Percentiles rank a stretch among this genome's conserved stretches.
Evolutionary conservation across 2,888 invertebrate species (phyloP).

Genomic region (Cyaniris semiargus): DNA sequence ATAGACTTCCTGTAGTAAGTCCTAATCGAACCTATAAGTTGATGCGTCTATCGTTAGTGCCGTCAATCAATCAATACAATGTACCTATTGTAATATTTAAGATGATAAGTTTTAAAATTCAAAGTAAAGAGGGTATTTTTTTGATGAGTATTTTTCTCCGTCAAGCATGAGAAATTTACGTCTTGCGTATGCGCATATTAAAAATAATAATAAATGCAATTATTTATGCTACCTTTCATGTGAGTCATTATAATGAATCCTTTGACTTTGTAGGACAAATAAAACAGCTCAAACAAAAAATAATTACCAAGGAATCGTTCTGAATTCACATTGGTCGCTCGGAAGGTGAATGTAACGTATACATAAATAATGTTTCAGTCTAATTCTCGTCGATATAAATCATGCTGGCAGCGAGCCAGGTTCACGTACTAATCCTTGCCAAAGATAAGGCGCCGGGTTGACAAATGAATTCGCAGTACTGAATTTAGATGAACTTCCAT

Average conservation of each 20-base stretch:
- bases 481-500: background rate
- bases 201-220: background rate
- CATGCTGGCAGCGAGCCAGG: slow-evolving; percentile 25
- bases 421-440: slow-evolving; percentile 12
- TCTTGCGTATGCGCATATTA: background rate
- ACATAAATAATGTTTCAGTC: slow-evolving; percentile 26
- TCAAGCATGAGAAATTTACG: background rate
- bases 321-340: slow-evolving; percentile 15
- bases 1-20: background rate
- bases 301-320: background rate
- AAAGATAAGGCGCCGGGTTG: slow-evolving; percentile 19
- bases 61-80: background rate
- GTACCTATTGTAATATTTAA: background rate
- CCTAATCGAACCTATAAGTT: background rate
- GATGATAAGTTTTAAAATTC: background rate
- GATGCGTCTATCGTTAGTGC: background rate
- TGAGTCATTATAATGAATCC: slow-evolving; percentile 3
- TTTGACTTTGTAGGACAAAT: background rate
- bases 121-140: background rate
- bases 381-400: slow-evolving; percentile 23
- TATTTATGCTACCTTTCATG: background rate
- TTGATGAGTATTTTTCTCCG: background rate
- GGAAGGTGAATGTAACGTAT: slow-evolving; percentile 18
- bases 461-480: slow-evolving; percentile 17
- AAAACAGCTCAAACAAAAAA: background rate